Percentiles rank a stretch among this genome's conserved stretches.
phyloP scores from a whole-genome alignment of 2,113 vertebrate genomes.

The Pelodiscus sinensis region DNA sequence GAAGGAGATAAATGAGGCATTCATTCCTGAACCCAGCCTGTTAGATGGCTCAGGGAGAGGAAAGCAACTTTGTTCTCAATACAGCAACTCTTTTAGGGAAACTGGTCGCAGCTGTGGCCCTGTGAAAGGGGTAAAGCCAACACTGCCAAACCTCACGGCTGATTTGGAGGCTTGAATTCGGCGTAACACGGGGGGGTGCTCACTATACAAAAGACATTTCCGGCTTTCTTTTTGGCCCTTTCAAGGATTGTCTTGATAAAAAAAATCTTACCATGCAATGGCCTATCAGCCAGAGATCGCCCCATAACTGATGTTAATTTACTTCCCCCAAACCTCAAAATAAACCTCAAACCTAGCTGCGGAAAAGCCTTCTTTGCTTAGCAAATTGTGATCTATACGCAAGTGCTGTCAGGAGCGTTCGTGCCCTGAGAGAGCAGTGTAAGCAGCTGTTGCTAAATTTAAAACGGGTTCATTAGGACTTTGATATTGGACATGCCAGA shows the following conservation, averaged over 20 bases:
- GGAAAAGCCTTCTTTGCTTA: constrained; percentile 44
- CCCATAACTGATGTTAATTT: background rate
- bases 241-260: background rate
- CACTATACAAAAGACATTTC: constrained; percentile 2
- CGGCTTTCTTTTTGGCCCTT: constrained; percentile 9
- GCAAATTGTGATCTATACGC: constrained; percentile 61
- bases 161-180: constrained; percentile 60
- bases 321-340: background rate
- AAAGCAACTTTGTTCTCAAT: constrained; percentile 36
- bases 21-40: constrained; percentile 20
- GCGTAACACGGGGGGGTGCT: constrained; percentile 41
- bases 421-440: constrained; percentile 66
- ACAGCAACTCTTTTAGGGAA: constrained; percentile 49
- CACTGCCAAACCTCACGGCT: constrained; percentile 53
- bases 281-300: background rate
- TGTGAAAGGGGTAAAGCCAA: constrained; percentile 65
- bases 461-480: constrained; percentile 64
- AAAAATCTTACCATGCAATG: background rate
- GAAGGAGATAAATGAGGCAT: constrained; percentile 36
- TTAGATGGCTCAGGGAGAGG: background rate
- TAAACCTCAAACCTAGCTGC: constrained; percentile 43
- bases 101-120: constrained; percentile 67
- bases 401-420: constrained; percentile 38
- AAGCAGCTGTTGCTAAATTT: constrained; percentile 70
- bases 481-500: constrained; percentile 72